Conservation (phyloP, 2,113 vertebrate genomes). For the Solea solea region DNA sequence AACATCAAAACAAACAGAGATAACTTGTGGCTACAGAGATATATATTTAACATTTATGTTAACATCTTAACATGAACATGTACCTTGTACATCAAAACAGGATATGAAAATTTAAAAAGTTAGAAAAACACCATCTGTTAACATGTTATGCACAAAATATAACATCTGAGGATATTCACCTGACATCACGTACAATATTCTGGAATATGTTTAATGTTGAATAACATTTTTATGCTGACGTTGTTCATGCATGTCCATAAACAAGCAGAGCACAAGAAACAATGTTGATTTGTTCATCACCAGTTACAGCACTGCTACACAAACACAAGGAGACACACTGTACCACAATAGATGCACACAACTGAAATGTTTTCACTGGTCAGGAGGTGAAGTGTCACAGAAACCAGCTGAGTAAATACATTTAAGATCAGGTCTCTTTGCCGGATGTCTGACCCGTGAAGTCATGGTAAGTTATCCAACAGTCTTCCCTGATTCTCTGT, state of each 20-base stretch:
- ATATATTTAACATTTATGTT: conserved; percentile 52
- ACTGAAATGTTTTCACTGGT: conserved; percentile 13
- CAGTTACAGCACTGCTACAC: conserved; percentile 47
- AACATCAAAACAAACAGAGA: conserved; percentile 29
- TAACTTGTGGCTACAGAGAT: conserved; percentile 24
- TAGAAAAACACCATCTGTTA: conserved; percentile 36
- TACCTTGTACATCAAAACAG: conserved; percentile 33
- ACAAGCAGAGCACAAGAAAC: conserved; percentile 41
- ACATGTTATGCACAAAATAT: conserved; percentile 32
- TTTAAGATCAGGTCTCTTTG: conserved; percentile 26
- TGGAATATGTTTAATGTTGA: conserved; percentile 18
- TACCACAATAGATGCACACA: conserved; percentile 31
- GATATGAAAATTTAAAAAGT: conserved; percentile 35
- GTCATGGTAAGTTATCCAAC: conserved; percentile 28
- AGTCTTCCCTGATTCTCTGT: conserved; percentile 45
- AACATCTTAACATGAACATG: conserved; percentile 32
- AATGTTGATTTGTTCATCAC: conserved; percentile 40
- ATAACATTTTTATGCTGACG: conserved; percentile 19
- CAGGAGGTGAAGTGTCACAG: conserved; percentile 21
- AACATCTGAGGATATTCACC: conserved; percentile 23
- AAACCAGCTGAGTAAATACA: conserved; percentile 55
- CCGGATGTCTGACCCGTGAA: conserved; percentile 31
- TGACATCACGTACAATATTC: conserved; percentile 22
- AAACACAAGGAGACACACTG: conserved; percentile 43
- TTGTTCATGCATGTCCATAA: conserved; percentile 45